Conservation (phyloP, 1,140 invertebrate species). For the Cotesia glomerata region DNA sequence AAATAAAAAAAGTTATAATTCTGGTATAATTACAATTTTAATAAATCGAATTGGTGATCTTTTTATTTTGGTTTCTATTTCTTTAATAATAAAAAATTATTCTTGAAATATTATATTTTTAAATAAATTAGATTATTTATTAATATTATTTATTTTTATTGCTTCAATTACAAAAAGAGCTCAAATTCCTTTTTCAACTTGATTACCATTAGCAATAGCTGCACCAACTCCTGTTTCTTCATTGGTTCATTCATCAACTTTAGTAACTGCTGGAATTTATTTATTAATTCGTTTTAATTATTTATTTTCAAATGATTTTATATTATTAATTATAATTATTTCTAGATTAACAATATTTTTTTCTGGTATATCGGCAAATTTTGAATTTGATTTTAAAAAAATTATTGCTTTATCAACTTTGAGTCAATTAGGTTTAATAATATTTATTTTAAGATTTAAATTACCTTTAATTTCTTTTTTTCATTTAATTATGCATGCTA, state of each 20-base stretch:
- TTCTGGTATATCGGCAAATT: conserved; percentile 66
- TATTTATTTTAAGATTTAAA: conserved; percentile 64
- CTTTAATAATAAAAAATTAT: conserved; percentile 65
- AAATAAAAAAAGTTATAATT: conserved; percentile 67
- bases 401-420: conserved; percentile 77
- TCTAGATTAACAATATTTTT: conserved; percentile 68
- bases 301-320: conserved; percentile 41
- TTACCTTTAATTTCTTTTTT: conserved; percentile 65
- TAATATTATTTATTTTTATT: conserved; percentile 57
- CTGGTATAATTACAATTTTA: conserved; percentile 69
- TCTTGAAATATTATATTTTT: conserved; percentile 64
- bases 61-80: conserved; percentile 64
- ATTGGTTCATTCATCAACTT: conserved; percentile 77
- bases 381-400: conserved; percentile 73
- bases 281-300: conserved; percentile 71
- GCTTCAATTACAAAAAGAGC: conserved; percentile 75
- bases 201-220: conserved; percentile 73
- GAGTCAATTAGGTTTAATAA: conserved; percentile 73
- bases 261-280: conserved; percentile 76
- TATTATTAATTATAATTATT: conserved; percentile 60
- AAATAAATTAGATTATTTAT: conserved; percentile 58
- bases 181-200: conserved; percentile 75
- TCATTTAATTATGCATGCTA: conserved; percentile 69
- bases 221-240: conserved; percentile 74
- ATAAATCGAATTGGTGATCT: conserved; percentile 70